Base-by-base conservation (phyloP, 1,140 invertebrate genomes). In the Drosophila paulistorum region DNA sequence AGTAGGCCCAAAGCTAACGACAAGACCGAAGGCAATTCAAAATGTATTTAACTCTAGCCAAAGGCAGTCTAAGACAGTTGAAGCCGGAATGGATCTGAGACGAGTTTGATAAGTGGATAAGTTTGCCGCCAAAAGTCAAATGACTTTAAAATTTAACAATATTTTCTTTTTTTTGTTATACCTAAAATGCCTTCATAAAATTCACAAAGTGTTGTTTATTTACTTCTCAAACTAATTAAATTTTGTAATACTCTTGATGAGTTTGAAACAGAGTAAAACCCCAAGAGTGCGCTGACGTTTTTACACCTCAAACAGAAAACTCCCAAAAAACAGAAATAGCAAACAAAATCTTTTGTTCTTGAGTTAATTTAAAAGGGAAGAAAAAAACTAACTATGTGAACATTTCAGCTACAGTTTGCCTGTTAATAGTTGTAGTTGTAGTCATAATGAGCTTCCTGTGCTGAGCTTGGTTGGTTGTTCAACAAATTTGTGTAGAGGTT, bases 401-500 rank as follows among this genome's bases (percentile, higher is more conserved):
- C 45, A 51, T 77, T 77, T 77, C n/a, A 70, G 51, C 70, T 77
- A 23, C 63, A 58, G 55, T 69, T 30, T 51, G 68, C 58, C 7
- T 13, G 13, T 23, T 51, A n/a, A 51, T 51, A 51, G 45, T 23
- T 57, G 65, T 77, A 65, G 74, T 77, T 65, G 30, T 77, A 39
- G 37, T 71, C 59, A 77, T 77, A 77, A 77, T 77, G 63, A 77
- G 75, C 75, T 77, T 55, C 61, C 67, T 51, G 45, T 51, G 30
- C 48, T n/a, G 41, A 17, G 10, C 13, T 45, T 45, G 20, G 48
- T 51, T 37, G 58, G 68, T 71, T 66, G 75, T 71, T 77, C 26
- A 77, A 77, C 74, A 77, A 77, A 77, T 77, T 77, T 77, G 45
- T 54, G 66, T 65, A 69, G 68, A 65, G 57, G 66, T 61, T 68